phyloP scores from a whole-genome alignment of 2,113 vertebrate genomes.

The Myotis davidii region DNA sequence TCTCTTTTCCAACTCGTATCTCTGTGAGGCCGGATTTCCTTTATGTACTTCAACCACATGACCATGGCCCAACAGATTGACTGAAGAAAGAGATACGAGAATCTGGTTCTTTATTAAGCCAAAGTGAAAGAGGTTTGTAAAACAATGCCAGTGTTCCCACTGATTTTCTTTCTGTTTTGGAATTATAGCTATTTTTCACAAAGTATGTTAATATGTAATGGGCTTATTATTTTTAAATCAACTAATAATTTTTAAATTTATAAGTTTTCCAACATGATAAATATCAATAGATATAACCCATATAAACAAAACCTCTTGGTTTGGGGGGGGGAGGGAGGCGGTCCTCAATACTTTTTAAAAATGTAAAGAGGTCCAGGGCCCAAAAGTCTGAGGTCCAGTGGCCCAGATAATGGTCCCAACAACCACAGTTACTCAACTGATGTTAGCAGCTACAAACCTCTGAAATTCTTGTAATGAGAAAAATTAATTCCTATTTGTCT shows the following conservation, averaged over 20 bases:
- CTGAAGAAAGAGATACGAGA: background rate
- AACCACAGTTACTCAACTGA: background rate
- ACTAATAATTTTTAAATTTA: background rate
- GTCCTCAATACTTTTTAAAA: background rate
- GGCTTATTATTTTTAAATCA: constrained; percentile 32
- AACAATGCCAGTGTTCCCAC: background rate
- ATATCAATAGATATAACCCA: background rate
- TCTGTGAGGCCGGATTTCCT: background rate
- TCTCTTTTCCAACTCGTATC: background rate
- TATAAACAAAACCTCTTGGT: background rate
- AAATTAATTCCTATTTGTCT: background rate
- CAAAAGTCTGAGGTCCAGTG: background rate
- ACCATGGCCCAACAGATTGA: background rate
- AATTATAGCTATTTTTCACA: constrained; percentile 18
- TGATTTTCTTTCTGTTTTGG: constrained; percentile 4
- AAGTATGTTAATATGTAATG: background rate
- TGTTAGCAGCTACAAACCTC: background rate
- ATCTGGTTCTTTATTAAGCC: background rate
- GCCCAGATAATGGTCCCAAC: background rate
- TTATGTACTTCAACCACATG: background rate
- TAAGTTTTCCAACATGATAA: background rate
- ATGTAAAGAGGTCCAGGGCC: background rate
- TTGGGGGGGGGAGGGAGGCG: too few relatives aligned
- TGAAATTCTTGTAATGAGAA: background rate
- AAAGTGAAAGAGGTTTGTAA: background rate